Conservation (phyloP, 1,140 invertebrate species). For the Pseudomyrmex cubaensis region DNA sequence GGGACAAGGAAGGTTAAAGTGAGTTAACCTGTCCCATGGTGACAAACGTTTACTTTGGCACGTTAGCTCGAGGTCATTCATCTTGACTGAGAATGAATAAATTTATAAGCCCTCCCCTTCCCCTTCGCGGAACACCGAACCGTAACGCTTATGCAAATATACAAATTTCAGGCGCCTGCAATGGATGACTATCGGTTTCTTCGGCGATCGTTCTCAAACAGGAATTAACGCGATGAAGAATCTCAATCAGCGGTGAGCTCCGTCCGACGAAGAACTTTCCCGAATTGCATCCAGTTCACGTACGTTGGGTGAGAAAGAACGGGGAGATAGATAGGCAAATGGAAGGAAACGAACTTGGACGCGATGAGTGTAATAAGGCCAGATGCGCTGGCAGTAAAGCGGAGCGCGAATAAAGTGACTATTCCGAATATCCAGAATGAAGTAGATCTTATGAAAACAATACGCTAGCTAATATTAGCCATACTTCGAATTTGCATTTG, state of each 20-base stretch:
- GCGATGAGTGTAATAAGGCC: constrained; percentile 8
- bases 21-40: constrained; percentile 28
- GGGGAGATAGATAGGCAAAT: constrained; percentile 48
- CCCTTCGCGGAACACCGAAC: not conserved
- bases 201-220: constrained; percentile 34
- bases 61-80: constrained; percentile 37
- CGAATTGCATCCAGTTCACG: constrained; percentile 76
- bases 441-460: constrained; percentile 34
- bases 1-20: constrained; percentile 46
- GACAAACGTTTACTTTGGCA: constrained; percentile 44
- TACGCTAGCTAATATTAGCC: constrained; percentile 15
- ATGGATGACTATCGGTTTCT: constrained; percentile 42
- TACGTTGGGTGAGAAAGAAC: constrained; percentile 69
- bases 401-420: constrained; percentile 34
- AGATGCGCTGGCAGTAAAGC: constrained; percentile 38
- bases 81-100: constrained; percentile 45
- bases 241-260: constrained; percentile 62
- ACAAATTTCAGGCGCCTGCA: constrained; percentile 7
- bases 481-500: not conserved
- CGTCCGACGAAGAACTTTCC: constrained; percentile 66
- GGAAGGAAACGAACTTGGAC: constrained; percentile 47
- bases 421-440: constrained; percentile 26
- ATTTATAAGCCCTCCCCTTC: constrained; percentile 35
- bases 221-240: constrained; percentile 66
- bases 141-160: constrained; percentile 6